phyloP scores from a whole-genome alignment of 2,888 invertebrate species.

The Amiota minor region DNA sequence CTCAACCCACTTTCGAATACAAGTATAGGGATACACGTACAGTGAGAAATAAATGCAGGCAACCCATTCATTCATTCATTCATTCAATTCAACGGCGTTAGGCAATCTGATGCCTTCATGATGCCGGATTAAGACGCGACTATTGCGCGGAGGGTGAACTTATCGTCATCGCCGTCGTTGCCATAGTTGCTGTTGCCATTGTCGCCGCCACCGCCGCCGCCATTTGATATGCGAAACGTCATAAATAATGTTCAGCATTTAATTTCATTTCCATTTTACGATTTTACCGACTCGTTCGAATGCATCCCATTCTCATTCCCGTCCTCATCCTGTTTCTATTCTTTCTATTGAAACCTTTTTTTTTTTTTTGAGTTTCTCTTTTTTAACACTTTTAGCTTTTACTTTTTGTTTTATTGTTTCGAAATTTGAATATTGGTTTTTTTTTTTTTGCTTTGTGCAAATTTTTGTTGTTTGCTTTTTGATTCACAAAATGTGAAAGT shows the following conservation, averaged over 20 bases:
- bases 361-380: not conserved
- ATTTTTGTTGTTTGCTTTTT: constrained; percentile 16
- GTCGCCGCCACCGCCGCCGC: constrained; percentile 29
- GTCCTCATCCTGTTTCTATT: not conserved
- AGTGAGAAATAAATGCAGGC: not conserved
- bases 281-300: constrained; percentile 46
- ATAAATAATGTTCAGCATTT: constrained; percentile 67
- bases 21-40: not conserved
- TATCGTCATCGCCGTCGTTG: not conserved
- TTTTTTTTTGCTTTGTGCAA: constrained; percentile 26
- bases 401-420: constrained; percentile 15
- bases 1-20: not conserved
- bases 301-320: constrained; percentile 15
- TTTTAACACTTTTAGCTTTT: constrained; percentile 41
- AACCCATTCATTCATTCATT: not conserved
- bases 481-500: constrained; percentile 24
- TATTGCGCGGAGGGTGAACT: too few species aligned
- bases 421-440: constrained; percentile 42
- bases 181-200: constrained; percentile 11
- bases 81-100: constrained; percentile 9
- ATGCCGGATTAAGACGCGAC: too few species aligned
- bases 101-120: constrained; percentile 26
- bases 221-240: constrained; percentile 65
- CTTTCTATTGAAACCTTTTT: not conserved
- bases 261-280: constrained; percentile 68